A percentile compares a stretch with the other conserved stretches of the same genome.
Conservation (phyloP, 2,113 vertebrate genomes). For the Onychostoma macrolepis region DNA sequence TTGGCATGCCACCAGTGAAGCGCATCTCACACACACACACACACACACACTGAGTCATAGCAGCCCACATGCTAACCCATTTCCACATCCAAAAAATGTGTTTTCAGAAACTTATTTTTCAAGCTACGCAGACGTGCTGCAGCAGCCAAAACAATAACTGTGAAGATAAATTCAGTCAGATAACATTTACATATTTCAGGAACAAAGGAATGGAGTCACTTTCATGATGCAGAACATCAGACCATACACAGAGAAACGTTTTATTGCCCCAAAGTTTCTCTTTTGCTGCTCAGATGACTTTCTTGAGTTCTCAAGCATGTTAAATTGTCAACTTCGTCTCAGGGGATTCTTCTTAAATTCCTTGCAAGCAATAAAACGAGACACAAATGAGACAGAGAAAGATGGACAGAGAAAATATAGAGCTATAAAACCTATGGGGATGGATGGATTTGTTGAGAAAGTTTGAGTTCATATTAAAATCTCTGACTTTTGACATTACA, state of each 20-base stretch:
- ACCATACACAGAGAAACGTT: neutral
- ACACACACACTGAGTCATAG: slow-evolving; percentile 50
- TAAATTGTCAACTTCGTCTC: neutral
- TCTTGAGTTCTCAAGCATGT: neutral
- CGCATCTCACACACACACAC: slow-evolving; percentile 45
- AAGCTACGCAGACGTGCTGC: neutral
- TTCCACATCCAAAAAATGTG: slow-evolving; percentile 30
- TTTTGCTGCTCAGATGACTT: neutral
- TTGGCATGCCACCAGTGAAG: slow-evolving; percentile 48
- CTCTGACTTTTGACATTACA: neutral
- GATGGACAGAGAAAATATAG: neutral
- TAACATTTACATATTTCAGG: neutral
- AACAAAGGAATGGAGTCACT: neutral
- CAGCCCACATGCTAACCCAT: slow-evolving; percentile 35
- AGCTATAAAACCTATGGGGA: neutral
- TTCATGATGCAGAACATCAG: neutral
- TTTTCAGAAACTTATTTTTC: slow-evolving; percentile 22
- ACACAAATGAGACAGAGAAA: neutral
- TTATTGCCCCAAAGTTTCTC: neutral
- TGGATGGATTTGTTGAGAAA: neutral
- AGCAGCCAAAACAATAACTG: neutral
- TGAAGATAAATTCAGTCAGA: slow-evolving; percentile 24
- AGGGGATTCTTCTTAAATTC: neutral
- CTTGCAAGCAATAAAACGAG: neutral
- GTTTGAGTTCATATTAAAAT: neutral